Base-by-base conservation (phyloP, 1,140 invertebrate species). In the Pygmarrhopalites habei region DNA sequence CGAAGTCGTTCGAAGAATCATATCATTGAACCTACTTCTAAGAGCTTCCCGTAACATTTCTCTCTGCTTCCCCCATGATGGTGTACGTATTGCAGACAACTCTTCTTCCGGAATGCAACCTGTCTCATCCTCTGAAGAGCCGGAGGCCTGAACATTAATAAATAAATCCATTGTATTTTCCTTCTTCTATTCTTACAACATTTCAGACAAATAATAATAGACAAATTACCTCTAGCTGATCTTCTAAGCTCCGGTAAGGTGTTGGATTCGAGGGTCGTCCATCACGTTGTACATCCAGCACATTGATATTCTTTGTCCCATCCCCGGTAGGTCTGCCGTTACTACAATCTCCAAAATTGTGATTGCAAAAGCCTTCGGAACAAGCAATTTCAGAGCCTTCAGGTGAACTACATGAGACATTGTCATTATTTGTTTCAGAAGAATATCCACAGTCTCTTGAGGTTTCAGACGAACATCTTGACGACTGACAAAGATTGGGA, bases 391-490 rank as follows among this genome's bases (percentile, higher is more conserved):
- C 89, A 0, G 88, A 90, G 25, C 88, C 88, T 72, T 89, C 88
- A 0, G 88, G 87, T 14, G 87, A 87, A 72, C 85, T 70, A 46
- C 68, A 69, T 2, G 60, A 61, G 72, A 80, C 83, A 72, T 81
- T 82, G 26, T 84, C 84, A 62, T 85, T 85, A 72, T 85, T 87
- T 67, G 83, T 83, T 64, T 87, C 87, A 12, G 87, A 90, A 23
- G 86, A 87, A 73, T 90, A 91, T 32, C 88, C 88, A 73, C 85
- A 89, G 74, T 92, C 89, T 73, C 86, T 86, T n/a, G 83, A 85
- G 70, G 83, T 35, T 26, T 58, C 62, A 21, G 46, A 57, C 28
- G 55, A 58, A 53, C 62, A 62, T 26, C 60, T 29, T 28, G 60
- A 62, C 32, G 60, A 62, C 28, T 62, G 60, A 53, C 53, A 44